Conservation (phyloP, 2,113 vertebrate genomes). For the Grantiella picta region DNA sequence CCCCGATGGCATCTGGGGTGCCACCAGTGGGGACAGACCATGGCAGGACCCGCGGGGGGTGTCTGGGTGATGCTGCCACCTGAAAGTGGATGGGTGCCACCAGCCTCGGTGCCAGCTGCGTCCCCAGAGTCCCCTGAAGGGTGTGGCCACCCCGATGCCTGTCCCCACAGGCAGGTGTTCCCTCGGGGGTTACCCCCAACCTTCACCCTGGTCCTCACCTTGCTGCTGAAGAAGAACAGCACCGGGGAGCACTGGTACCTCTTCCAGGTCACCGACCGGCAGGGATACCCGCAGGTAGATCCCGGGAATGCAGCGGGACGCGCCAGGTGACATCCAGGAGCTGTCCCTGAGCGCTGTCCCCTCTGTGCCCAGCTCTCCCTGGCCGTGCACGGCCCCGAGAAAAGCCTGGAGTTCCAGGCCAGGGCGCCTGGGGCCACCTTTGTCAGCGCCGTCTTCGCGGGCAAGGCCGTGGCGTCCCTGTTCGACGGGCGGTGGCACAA, state of each 20-base stretch:
- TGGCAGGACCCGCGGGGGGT: rapidly evolving
- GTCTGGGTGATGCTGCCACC: not conserved
- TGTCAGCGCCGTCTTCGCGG: slow-evolving; percentile 75
- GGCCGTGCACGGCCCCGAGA: slow-evolving; percentile 82
- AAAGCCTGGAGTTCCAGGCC: slow-evolving; percentile 81
- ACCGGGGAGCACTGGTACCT: slow-evolving; percentile 86
- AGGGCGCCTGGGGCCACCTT: slow-evolving; percentile 30
- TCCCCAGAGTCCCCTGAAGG: not conserved
- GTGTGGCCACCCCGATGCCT: not conserved
- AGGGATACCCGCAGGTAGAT: slow-evolving; percentile 90
- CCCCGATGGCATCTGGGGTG: not conserved
- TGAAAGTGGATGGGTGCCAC: too few relatives aligned
- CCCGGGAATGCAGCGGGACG: rapidly evolving
- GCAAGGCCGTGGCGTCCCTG: slow-evolving; percentile 80
- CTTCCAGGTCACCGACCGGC: slow-evolving; percentile 86
- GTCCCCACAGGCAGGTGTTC: slow-evolving; percentile 82
- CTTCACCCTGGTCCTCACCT: slow-evolving; percentile 88
- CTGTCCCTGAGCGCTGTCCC: rapidly evolving
- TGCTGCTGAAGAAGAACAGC: slow-evolving; percentile 88
- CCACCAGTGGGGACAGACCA: not conserved
- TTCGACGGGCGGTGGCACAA: slow-evolving; percentile 93
- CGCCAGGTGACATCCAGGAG: rapidly evolving
- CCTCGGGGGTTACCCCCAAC: slow-evolving; percentile 83
- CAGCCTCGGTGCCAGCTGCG: rapidly evolving
- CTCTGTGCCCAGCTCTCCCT: slow-evolving; percentile 81